These are phyloP conservation scores for Horisme vitalbata DNA, from an alignment of 2,888 invertebrate genomes.

Conservation along the genomic window DNA sequence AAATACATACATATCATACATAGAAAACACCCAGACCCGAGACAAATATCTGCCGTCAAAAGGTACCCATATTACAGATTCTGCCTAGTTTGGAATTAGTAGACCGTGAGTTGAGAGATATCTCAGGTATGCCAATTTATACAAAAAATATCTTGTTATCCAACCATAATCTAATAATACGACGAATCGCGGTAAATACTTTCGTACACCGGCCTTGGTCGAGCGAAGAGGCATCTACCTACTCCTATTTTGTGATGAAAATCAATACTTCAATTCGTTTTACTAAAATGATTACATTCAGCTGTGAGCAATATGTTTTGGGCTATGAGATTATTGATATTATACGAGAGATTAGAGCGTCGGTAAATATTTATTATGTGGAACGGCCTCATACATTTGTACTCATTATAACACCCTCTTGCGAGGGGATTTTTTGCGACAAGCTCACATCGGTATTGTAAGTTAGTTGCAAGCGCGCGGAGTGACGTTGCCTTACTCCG, in stretches of 20 bases:
- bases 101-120: too few species aligned
- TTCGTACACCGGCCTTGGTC: too few species aligned
- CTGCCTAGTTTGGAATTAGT: too few species aligned
- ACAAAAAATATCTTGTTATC: too few species aligned
- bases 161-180: too few species aligned
- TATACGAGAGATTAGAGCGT: conserved; percentile 60
- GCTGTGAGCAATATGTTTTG: conserved; percentile 66
- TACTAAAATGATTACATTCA: conserved; percentile 52
- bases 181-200: too few species aligned
- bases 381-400: conserved; percentile 53
- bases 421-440: conserved; percentile 18
- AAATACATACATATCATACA: too few species aligned
- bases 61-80: too few species aligned
- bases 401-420: conserved; percentile 48
- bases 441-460: conserved; percentile 6
- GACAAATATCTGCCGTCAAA: too few species aligned
- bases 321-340: conserved; percentile 46
- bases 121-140: too few species aligned
- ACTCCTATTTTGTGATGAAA: not conserved
- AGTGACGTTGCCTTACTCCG: not conserved
- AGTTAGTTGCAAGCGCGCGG: too few species aligned
- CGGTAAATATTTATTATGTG: conserved; percentile 65
- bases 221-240: not conserved
- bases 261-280: conserved; percentile 13
- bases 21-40: too few species aligned